A percentile compares a stretch with the other conserved stretches of the same genome.
phyloP scores from a whole-genome alignment of 2,797 vertebrate genomes.

The Pteronotus mesoamericanus region DNA sequence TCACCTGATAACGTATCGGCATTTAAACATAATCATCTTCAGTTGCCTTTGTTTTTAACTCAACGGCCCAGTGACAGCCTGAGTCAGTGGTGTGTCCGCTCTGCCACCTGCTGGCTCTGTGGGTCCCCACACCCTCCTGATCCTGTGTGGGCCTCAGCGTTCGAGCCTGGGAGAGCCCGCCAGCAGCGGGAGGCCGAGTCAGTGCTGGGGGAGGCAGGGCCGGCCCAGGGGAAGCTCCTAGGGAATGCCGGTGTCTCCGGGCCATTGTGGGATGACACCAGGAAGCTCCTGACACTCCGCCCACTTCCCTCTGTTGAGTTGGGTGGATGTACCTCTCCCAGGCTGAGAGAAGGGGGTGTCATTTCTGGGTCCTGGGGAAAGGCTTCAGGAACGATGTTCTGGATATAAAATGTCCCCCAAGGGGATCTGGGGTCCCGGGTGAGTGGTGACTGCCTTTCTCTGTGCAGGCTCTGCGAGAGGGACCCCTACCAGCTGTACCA shows the following conservation, averaged over 20 bases:
- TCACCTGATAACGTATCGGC: background rate
- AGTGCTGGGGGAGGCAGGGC: background rate
- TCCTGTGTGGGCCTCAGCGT: background rate
- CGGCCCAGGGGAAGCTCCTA: background rate
- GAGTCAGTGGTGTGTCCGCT: rapidly evolving
- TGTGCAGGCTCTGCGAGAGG: slow-evolving; percentile 92
- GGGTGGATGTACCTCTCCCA: background rate
- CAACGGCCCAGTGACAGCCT: background rate
- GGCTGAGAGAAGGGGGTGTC: background rate
- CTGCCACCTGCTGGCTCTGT: background rate
- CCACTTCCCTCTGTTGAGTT: background rate
- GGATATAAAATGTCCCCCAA: rapidly evolving
- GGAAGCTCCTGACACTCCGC: background rate
- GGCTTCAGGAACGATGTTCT: background rate
- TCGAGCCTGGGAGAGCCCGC: background rate
- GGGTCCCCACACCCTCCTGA: too few relatives aligned
- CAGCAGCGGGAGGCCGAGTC: background rate
- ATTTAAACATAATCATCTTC: background rate
- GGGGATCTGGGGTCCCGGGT: background rate
- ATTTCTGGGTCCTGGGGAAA: background rate
- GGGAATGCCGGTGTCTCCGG: background rate
- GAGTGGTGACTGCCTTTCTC: slow-evolving; percentile 1
- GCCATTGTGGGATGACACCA: rapidly evolving
- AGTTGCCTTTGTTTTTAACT: background rate
- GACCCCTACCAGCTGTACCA: slow-evolving; percentile 99